Conservation (phyloP, 2,113 vertebrate genomes). For the Syngnathus scovelli region DNA sequence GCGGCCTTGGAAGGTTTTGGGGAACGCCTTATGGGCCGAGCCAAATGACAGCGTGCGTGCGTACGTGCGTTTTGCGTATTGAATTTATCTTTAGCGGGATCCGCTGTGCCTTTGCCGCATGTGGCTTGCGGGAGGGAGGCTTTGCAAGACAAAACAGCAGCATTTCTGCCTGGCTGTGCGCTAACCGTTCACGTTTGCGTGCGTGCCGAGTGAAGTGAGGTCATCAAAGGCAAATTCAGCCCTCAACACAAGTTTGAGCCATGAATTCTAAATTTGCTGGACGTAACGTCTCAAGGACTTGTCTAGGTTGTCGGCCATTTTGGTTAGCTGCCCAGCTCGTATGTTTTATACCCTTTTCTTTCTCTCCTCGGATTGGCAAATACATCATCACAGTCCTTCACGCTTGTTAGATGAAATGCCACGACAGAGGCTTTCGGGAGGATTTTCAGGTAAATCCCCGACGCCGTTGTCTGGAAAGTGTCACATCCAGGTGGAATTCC, state of each 20-base stretch:
- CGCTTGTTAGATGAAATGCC: neutral
- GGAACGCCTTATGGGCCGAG: neutral
- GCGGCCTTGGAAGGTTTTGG: conserved; percentile 22
- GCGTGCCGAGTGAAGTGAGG: conserved; percentile 1
- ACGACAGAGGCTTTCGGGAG: neutral
- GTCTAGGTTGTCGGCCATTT: too few relatives aligned
- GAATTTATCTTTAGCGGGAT: neutral
- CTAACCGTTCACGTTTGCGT: conserved; percentile 14
- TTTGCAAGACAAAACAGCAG: conserved; percentile 20
- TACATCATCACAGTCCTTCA: too few relatives aligned
- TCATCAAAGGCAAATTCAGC: too few relatives aligned
- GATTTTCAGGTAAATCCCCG: neutral
- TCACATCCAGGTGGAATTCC: conserved; percentile 53
- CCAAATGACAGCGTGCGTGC: conserved; percentile 3
- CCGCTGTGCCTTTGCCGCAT: neutral
- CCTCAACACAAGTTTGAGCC: too few relatives aligned
- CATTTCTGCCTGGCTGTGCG: neutral
- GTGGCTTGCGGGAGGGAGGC: conserved; percentile 3
- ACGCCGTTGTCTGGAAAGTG: conserved; percentile 39
- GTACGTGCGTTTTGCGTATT: neutral
- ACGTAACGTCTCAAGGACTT: too few relatives aligned
- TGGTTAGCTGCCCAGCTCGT: too few relatives aligned
- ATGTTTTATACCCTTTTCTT: too few relatives aligned
- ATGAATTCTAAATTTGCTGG: too few relatives aligned
- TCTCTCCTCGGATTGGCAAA: too few relatives aligned